Evolutionary conservation across 2,113 vertebrate genomes (phyloP), one percentile per base, ranked within the genome.

Genomic region (Theristicus caerulescens): DNA sequence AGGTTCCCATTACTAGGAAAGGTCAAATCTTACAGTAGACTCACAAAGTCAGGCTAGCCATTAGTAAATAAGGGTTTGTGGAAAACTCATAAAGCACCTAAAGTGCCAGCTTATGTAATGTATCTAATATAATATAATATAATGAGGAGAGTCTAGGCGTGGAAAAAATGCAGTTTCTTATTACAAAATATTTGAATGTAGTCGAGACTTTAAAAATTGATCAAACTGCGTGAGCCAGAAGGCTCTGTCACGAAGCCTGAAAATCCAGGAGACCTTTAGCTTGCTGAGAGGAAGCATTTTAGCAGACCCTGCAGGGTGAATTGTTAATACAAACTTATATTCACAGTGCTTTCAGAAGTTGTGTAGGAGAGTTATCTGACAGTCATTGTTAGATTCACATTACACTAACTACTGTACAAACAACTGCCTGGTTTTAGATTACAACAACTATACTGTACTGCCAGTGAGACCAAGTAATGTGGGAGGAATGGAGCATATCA

Each of bases 61-160:
- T 95, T 96, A 94, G 94, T 94, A 96, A 97, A 96, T 94, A 90
- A 93, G 73, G 80, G 80, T 95, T 95, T 96, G 95, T 88, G 90
- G 95, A 97, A 97, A 97, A 96, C 79, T 86, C 93, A 94, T 97
- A 97, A 97, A 94, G 94, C 57, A 90, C 90, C 69, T 90, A 51
- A 97, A 95, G 76, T 94, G 77, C 88, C 82, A 93, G 90, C 59
- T 95, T 95, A 92, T 93, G 94, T 96, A 96, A 96, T 95, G 76
- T 81, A 92, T 90, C 58, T 94, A 90, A 85, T 88, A 80, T 91
- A 93, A 92, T 96, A 92, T 36, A 94, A 96, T 65, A 95, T 82
- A 86, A 74, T 47, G 87, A 97, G 51, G 69, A 74, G 87, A 82
- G 86, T 77, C 79, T 83, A 86, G 82, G 79, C 95, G 83, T 87